Conservation (phyloP, 2,797 vertebrate genomes). For the Falco naumanni region DNA sequence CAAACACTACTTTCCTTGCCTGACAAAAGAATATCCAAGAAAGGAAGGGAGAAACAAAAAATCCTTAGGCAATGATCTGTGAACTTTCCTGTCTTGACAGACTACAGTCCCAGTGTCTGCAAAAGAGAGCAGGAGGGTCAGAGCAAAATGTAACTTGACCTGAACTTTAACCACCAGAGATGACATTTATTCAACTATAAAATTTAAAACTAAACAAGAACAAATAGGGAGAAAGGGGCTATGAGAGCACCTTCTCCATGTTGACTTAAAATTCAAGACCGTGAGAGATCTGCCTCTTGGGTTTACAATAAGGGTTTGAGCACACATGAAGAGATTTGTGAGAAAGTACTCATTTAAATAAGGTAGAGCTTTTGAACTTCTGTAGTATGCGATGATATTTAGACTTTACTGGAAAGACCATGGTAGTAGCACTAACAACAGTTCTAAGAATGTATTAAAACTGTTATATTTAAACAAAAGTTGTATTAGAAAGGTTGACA, state of each 20-base stretch:
- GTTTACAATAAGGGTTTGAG: not conserved
- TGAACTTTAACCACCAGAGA: constrained; percentile 51
- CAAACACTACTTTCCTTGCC: constrained; percentile 5
- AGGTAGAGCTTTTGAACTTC: not conserved
- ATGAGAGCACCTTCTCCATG: not conserved
- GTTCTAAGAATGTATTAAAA: not conserved
- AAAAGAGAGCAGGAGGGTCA: constrained; percentile 36
- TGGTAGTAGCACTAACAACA: not conserved
- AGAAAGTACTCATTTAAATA: not conserved
- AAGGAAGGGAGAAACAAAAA: not conserved
- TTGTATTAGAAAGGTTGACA: not conserved
- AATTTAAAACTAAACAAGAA: constrained; percentile 55
- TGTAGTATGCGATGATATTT: not conserved
- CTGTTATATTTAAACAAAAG: not conserved
- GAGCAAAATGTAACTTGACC: constrained; percentile 41
- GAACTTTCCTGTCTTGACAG: constrained; percentile 37
- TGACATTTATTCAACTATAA: constrained; percentile 52
- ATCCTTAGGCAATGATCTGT: constrained; percentile 28
- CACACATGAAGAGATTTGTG: not conserved
- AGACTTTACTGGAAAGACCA: not conserved
- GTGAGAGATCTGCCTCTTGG: not conserved
- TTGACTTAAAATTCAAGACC: not conserved
- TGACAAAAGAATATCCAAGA: not conserved
- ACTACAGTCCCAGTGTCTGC: not conserved
- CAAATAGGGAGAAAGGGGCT: not conserved